Percentiles rank a stretch among this genome's conserved stretches.
These are phyloP conservation scores for Caerostris extrusa DNA, from an alignment of 1,140 invertebrate species.

Conservation along the genomic window DNA sequence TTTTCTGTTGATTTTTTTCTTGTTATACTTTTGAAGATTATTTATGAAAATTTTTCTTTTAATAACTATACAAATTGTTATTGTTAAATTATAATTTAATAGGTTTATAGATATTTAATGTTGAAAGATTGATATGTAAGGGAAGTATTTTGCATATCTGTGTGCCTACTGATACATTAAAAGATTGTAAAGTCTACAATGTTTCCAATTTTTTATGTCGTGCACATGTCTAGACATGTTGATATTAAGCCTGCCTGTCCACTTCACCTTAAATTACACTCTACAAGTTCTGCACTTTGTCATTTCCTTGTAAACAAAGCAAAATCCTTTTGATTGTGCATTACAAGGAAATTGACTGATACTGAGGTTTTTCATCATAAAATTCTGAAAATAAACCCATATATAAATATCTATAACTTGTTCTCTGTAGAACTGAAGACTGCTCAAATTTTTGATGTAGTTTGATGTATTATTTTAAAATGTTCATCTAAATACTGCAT, in stretches of 20 bases:
- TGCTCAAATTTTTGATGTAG: constrained; percentile 74
- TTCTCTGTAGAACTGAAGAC: constrained; percentile 71
- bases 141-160: background rate
- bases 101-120: background rate
- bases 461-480: constrained; percentile 66
- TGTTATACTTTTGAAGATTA: background rate
- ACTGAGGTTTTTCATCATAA: constrained; percentile 43
- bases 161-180: constrained; percentile 7
- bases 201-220: constrained; percentile 23
- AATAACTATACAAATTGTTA: background rate
- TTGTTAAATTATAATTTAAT: background rate
- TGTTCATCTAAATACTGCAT: constrained; percentile 42
- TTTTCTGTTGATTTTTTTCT: background rate
- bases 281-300: constrained; percentile 71
- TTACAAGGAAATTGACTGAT: constrained; percentile 43
- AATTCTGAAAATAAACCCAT: constrained; percentile 4
- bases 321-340: constrained; percentile 40
- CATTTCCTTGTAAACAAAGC: constrained; percentile 11
- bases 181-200: background rate
- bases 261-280: constrained; percentile 68
- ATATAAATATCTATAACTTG: constrained; percentile 18
- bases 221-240: constrained; percentile 59
- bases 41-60: background rate
- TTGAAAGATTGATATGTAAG: background rate
- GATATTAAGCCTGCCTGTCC: constrained; percentile 65